These are phyloP conservation scores for Cheilosia vernalis DNA, from an alignment of 2,888 invertebrate genomes.

Conservation along the genomic window DNA sequence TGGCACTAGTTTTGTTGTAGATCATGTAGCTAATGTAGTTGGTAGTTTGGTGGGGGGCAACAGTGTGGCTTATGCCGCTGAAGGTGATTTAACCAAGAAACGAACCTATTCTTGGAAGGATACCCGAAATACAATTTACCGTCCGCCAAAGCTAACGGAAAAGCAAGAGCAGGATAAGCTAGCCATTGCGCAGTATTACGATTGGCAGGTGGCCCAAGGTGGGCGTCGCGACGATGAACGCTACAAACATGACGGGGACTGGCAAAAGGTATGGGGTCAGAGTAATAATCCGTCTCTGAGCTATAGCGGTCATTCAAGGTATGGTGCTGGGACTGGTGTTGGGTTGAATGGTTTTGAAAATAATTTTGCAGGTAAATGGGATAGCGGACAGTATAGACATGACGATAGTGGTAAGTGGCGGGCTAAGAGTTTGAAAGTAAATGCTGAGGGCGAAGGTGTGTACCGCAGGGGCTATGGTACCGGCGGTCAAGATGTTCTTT, in stretches of 20 bases:
- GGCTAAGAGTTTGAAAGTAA: conserved; percentile 33
- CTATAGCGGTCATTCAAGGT: conserved; percentile 47
- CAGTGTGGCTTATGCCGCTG: conserved; percentile 7
- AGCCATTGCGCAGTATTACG: conserved; percentile 55
- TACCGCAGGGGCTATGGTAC: conserved; percentile 59
- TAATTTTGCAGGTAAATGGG: conserved; percentile 44
- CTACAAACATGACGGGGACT: conserved; percentile 37
- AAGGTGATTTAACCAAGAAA: neutral
- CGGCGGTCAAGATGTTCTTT: conserved; percentile 49
- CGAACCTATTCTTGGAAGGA: conserved; percentile 72
- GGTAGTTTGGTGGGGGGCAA: conserved; percentile 66
- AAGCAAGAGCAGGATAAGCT: conserved; percentile 37
- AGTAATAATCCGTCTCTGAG: conserved; percentile 37
- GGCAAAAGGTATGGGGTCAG: conserved; percentile 62
- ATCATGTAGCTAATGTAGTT: conserved; percentile 73
- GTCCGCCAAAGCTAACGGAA: conserved; percentile 55
- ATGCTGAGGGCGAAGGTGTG: neutral
- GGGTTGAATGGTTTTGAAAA: conserved; percentile 57
- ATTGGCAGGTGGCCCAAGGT: conserved; percentile 67
- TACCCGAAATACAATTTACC: conserved; percentile 56
- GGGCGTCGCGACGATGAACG: conserved; percentile 67
- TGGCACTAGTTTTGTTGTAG: conserved; percentile 48
- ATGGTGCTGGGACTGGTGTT: conserved; percentile 55
- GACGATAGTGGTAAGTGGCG: conserved; percentile 54
- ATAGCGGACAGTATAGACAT: conserved; percentile 7